Conservation (phyloP, 1,140 invertebrate genomes). For the Bacillus rossius region DNA sequence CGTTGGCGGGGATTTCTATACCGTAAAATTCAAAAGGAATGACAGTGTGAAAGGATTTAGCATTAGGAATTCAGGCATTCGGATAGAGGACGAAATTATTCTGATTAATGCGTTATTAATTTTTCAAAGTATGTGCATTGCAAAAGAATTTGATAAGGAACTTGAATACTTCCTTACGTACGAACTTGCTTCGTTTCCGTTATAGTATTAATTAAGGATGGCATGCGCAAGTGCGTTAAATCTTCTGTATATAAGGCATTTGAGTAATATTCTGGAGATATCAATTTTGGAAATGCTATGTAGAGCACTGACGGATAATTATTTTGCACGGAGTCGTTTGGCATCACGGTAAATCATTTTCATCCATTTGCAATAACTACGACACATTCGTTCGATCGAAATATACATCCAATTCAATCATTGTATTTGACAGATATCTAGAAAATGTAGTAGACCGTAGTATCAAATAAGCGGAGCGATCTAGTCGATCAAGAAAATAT, state of each 20-base stretch:
- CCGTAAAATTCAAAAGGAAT: not conserved
- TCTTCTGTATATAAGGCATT: constrained; percentile 3
- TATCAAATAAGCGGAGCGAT: no score
- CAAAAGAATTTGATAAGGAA: constrained; percentile 33
- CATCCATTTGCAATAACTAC: constrained; percentile 26
- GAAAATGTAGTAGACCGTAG: no score
- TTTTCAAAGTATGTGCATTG: constrained; percentile 24
- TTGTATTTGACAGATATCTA: no score
- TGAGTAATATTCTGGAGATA: constrained; percentile 23
- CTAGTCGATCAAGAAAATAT: no score
- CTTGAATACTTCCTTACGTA: no score
- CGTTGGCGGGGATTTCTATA: constrained; percentile 4
- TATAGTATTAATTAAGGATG: no score
- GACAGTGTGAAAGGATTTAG: constrained; percentile 4
- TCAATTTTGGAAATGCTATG: constrained; percentile 17
- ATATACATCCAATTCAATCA: no score
- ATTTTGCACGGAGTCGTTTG: constrained; percentile 23
- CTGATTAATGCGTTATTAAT: not conserved
- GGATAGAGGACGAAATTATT: constrained; percentile 25
- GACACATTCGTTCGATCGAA: constrained; percentile 9
- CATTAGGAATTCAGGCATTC: constrained; percentile 15
- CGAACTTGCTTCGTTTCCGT: no score
- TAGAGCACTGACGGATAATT: constrained; percentile 31
- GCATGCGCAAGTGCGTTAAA: no score
- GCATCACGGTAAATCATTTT: constrained; percentile 24